Base-by-base conservation (phyloP, 2,888 invertebrate genomes). In the Cheilosia soror region DNA sequence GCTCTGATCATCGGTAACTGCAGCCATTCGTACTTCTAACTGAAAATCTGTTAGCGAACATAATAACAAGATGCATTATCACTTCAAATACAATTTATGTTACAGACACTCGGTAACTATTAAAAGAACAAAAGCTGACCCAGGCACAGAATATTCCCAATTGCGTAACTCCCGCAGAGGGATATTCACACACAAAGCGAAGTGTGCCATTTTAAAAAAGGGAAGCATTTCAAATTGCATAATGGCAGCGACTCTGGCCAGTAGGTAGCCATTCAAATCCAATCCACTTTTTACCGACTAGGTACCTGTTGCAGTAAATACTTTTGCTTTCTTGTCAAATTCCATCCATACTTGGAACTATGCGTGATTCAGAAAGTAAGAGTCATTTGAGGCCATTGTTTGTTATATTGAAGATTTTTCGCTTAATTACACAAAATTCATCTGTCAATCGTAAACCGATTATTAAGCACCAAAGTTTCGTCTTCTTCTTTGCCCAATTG, bases 181-280 rank as follows among this genome's bases (percentile, higher is more conserved):
- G 27, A 11, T 11, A 40, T 37, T 9, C 37, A 37, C 4, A 37
- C 37, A 6, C 15, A n/a, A 29, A 40, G 49, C 37, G 37, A 68
- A 84, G 83, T 69, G 79, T 84, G 83, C 65, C 83, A 79, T 58
- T 79, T 42, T 27, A 5, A 40, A 31, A 31, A 29, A 25, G 44
- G 20, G 84, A 75, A 69, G 72, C 78, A 68, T 73, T 63, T 44
- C 73, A 25, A 83, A 83, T 83, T 73, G 33, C 83, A 83, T 78
- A 69, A 83, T 60, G 62, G 51, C 49, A 40, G n/a, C 57, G 15
- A 11, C 57, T 27, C 20, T 20, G 20, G 20, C 20, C 20, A 51
- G 40, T 42, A 33, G 31, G 62, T 44, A 60, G 49, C 58, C 49
- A 49, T 27, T 29, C 15, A 20, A 55, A 49, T 27, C 15, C 15